Conservation (phyloP, 2,113 vertebrate species). For the Siniperca knerii region DNA sequence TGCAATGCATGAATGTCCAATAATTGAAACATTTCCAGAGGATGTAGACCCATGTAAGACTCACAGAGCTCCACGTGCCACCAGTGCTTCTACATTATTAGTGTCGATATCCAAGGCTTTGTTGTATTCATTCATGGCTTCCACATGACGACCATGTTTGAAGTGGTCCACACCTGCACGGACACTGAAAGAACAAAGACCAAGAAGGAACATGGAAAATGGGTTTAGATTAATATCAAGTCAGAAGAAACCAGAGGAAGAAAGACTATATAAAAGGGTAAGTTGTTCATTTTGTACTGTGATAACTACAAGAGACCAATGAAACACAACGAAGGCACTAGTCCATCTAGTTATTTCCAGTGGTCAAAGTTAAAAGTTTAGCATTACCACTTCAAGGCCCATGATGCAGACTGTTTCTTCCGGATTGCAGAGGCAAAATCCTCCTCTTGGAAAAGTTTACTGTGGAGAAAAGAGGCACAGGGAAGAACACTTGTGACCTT, state of each 20-base stretch:
- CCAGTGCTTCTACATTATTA: slow-evolving; percentile 95
- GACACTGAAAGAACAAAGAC: slow-evolving; percentile 84
- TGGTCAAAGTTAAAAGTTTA: not conserved
- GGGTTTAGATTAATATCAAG: not conserved
- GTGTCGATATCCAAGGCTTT: slow-evolving; percentile 96
- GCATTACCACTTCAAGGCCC: slow-evolving; percentile 95
- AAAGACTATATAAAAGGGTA: not conserved
- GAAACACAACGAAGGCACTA: not conserved
- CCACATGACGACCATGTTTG: slow-evolving; percentile 92
- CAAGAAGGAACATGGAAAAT: not conserved
- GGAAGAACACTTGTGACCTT: not conserved
- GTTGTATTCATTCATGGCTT: slow-evolving; percentile 99
- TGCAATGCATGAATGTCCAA: not conserved
- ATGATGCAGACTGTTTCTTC: slow-evolving; percentile 95
- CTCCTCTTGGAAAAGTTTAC: slow-evolving; percentile 92
- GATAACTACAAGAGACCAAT: not conserved
- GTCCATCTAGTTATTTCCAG: not conserved
- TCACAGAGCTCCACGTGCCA: slow-evolving; percentile 98
- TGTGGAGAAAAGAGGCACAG: slow-evolving; percentile 66
- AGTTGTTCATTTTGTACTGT: not conserved
- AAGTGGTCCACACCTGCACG: slow-evolving; percentile 96
- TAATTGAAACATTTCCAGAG: no score
- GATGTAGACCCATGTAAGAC: not conserved
- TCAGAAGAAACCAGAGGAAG: not conserved
- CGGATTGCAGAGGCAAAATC: slow-evolving; percentile 93